Percentiles rank a stretch among this genome's conserved stretches.
phyloP scores from a whole-genome alignment of 2,113 vertebrate genomes.

The Carettochelys insculpta region DNA sequence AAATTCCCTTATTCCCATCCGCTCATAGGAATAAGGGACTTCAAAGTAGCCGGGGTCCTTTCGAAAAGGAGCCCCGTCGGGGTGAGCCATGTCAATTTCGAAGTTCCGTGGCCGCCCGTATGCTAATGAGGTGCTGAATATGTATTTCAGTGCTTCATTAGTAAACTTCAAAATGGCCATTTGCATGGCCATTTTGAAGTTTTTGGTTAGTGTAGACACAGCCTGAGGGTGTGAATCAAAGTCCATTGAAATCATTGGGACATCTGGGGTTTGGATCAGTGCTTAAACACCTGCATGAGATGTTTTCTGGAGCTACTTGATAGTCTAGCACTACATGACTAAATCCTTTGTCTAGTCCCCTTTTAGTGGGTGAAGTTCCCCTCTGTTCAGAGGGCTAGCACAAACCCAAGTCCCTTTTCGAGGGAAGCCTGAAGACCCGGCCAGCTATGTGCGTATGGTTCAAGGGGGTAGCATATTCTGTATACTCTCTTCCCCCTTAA shows the following conservation, averaged over 20 bases:
- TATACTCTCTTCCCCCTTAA: not conserved
- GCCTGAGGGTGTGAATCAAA: not conserved
- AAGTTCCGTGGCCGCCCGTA: too few relatives aligned
- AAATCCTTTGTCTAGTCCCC: not conserved
- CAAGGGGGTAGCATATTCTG: not conserved
- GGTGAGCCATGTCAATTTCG: too few relatives aligned
- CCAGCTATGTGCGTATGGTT: not conserved
- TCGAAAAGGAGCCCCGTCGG: too few relatives aligned
- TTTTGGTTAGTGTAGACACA: too few relatives aligned
- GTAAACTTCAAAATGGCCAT: too few relatives aligned
- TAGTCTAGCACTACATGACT: not conserved
- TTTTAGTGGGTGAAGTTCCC: not conserved
- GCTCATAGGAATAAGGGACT: too few relatives aligned
- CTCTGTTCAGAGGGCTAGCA: rapidly evolving
- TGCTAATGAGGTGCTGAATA: too few relatives aligned
- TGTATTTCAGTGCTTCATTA: too few relatives aligned
- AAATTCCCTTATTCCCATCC: too few relatives aligned
- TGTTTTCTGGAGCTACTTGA: not conserved
- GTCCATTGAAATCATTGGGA: not conserved
- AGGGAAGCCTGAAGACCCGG: not conserved
- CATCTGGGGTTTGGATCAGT: not conserved
- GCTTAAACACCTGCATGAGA: not conserved
- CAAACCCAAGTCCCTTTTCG: not conserved
- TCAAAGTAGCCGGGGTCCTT: too few relatives aligned
- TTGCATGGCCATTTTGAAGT: too few relatives aligned